Base-by-base conservation (phyloP, 2,797 vertebrate genomes). In the Allobates femoralis region DNA sequence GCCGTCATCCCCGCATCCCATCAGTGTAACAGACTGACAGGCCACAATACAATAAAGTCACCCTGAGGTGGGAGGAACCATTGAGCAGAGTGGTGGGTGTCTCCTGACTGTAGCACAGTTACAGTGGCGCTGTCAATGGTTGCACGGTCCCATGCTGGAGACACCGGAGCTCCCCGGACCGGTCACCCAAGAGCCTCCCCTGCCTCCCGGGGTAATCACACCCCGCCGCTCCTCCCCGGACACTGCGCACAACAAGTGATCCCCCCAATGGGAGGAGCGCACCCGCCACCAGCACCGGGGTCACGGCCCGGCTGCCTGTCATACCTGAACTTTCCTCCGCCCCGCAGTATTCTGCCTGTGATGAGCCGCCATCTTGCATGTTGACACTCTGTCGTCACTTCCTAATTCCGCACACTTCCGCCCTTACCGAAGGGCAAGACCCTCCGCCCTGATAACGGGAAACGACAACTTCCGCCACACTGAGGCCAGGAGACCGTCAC, bases 321-420 rank as follows among this genome's bases (percentile, higher is more conserved):
- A 88, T 93, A 99, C 98, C 98, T 99, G 98, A 81, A 99, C 98
- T 98, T 99, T 99, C 93, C 98, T 97, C 92, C 97, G 97, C 94
- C 97, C 98, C 90, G 97, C 97, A 92, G 97, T 96, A 94, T 99
- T 99, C 95, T 99, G 98, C 94, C 98, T 96, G 94, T 99, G 98
- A 98, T 98, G 98, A 78, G 97, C 95, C 94, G 98, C 98, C 98
- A 99, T 99, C 96, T 99, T 99, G 95, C 97, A 97, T 99, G 98
- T 99, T 99, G 97, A 98, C 97, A 98, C 95, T 92, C 90, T 91
- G 88, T 94, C 92, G 94, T 96, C 95, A 97, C 92, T 94, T 98
- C 97, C 96, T 94, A 87, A 5, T 66, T 16, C 4, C 1, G 23
- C 56, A 50, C 2, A 67, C 18, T 73, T 67, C 23, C n/a, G 15